phyloP scores from a whole-genome alignment of 2,888 invertebrate species.

The Eilema griseolum region DNA sequence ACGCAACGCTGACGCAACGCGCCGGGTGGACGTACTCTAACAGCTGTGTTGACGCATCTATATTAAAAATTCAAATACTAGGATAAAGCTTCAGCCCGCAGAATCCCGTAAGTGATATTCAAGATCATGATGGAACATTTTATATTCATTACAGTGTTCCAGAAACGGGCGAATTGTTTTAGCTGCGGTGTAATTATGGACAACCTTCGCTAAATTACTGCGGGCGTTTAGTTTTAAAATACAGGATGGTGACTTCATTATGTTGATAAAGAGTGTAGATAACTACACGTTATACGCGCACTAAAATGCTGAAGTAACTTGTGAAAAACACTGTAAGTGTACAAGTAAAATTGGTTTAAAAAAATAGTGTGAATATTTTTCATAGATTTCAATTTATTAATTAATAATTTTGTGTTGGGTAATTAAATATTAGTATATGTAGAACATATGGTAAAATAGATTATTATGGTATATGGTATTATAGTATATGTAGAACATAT shows the following conservation, averaged over 20 bases:
- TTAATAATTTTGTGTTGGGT: no score
- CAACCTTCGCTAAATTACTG: constrained; percentile 44
- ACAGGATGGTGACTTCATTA: constrained; percentile 2
- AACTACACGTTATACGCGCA: neutral
- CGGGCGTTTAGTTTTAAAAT: constrained; percentile 36
- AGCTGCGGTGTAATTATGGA: constrained; percentile 29
- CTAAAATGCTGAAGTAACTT: neutral
- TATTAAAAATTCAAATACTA: constrained; percentile 71
- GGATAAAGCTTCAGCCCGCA: constrained; percentile 52
- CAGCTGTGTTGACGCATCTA: constrained; percentile 54
- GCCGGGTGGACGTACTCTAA: neutral
- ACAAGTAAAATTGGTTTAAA: no score
- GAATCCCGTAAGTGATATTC: constrained; percentile 62
- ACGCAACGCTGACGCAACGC: neutral
- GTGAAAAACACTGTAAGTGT: no score
- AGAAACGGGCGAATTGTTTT: constrained; percentile 65
- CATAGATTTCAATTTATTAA: no score
- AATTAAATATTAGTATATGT: no score
- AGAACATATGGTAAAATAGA: no score
- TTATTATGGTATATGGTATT: no score
- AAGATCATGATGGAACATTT: constrained; percentile 75
- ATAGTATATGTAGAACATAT: no score
- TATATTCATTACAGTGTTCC: constrained; percentile 72
- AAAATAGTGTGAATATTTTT: no score
- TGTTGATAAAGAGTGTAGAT: neutral